A percentile compares a stretch with the other conserved stretches of the same genome.
Conservation (phyloP, 1,140 invertebrate species). For the Drosophila nigromelanica region DNA sequence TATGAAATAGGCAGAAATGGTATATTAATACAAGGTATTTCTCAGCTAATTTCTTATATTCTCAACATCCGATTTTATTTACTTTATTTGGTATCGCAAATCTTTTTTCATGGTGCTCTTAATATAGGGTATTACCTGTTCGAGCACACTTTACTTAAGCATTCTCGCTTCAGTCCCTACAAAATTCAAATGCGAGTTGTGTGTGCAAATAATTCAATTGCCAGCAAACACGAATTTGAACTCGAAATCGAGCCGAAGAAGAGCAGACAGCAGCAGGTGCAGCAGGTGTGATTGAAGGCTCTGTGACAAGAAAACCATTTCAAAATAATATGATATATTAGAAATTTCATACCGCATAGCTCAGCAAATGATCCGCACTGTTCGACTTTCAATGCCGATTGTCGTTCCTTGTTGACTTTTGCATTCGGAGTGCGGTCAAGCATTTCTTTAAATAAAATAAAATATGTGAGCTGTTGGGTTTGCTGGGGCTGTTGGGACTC, state of each 20-base stretch:
- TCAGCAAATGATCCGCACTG: constrained; percentile 54
- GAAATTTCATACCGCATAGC: constrained; percentile 47
- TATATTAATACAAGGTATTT: neutral
- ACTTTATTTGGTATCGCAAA: too few species aligned
- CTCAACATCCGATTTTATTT: too few species aligned
- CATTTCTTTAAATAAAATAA: constrained; percentile 63
- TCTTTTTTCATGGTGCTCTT: neutral
- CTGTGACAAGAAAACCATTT: constrained; percentile 18
- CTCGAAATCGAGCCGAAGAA: neutral
- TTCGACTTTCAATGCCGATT: constrained; percentile 2
- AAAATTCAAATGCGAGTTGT: constrained; percentile 13
- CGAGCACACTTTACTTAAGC: neutral
- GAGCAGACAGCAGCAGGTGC: constrained; percentile 3
- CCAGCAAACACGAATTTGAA: constrained; percentile 25
- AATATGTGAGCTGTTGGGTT: constrained; percentile 44
- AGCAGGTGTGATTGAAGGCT: constrained; percentile 63
- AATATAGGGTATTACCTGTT: neutral
- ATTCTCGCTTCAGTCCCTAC: neutral
- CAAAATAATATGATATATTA: constrained; percentile 44
- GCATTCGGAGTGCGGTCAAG: constrained; percentile 71
- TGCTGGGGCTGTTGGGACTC: neutral
- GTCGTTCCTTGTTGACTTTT: constrained; percentile 52
- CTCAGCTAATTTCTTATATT: too few species aligned
- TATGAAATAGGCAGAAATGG: neutral
- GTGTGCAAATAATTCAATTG: constrained; percentile 49